phyloP scores from a whole-genome alignment of 2,113 vertebrate species.

The Toxotes jaculatrix region DNA sequence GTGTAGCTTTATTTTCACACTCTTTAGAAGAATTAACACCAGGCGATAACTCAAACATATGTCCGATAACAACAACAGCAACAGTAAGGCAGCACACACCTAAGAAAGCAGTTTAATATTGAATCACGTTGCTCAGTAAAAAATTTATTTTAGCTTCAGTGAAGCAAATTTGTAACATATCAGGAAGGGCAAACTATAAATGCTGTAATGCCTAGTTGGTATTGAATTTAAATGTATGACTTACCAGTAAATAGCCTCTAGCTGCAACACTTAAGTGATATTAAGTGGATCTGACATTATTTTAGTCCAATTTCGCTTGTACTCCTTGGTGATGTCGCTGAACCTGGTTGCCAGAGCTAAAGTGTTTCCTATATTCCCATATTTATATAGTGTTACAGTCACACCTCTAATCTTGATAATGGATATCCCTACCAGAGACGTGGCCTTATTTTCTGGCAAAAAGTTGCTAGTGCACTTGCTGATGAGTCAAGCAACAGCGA shows the following conservation, averaged over 20 bases:
- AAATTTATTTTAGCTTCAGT: constrained; percentile 34
- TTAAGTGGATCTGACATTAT: constrained; percentile 34
- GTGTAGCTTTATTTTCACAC: constrained; percentile 61
- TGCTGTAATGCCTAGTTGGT: constrained; percentile 4
- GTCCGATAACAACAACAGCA: constrained; percentile 43
- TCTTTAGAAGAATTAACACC: constrained; percentile 62
- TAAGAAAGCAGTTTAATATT: constrained; percentile 26
- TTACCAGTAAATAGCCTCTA: constrained; percentile 44
- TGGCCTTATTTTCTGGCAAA: constrained; percentile 30
- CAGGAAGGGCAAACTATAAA: constrained; percentile 26
- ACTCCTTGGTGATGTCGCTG: constrained; percentile 1
- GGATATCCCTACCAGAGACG: constrained; percentile 19
- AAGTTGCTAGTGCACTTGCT: constrained; percentile 41
- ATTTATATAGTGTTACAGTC: constrained; percentile 14
- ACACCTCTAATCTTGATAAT: constrained; percentile 41
- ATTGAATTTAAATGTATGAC: constrained; percentile 23
- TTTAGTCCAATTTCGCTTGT: constrained; percentile 23
- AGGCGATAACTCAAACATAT: constrained; percentile 49
- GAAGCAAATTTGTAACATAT: constrained; percentile 28
- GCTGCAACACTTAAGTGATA: constrained; percentile 28
- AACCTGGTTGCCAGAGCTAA: constrained; percentile 4
- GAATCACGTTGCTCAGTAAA: constrained; percentile 26
- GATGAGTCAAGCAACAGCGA: constrained; percentile 64
- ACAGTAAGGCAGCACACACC: constrained; percentile 13
- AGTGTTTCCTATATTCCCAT: constrained; percentile 5